Conservation (phyloP, 64 coral and sea anemone species). For the Cladopsammia gracilis region DNA sequence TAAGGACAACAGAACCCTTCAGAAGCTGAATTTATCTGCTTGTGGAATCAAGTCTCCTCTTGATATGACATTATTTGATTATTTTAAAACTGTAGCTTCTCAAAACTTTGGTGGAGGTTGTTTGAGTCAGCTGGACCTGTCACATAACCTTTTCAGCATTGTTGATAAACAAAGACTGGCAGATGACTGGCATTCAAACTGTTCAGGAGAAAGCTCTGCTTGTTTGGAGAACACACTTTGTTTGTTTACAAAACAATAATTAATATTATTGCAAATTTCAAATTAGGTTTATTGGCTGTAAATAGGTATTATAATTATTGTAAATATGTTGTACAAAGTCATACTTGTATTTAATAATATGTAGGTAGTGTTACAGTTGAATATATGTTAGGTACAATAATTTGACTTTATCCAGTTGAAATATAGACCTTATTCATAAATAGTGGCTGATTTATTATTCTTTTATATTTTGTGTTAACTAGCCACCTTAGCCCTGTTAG, state of each 20-base stretch:
- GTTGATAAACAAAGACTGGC: conserved; percentile 54
- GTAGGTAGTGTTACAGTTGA: too few relatives aligned
- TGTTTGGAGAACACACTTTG: conserved; percentile 26
- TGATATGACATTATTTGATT: conserved; percentile 20
- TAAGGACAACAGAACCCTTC: conserved; percentile 35
- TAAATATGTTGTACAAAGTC: neutral
- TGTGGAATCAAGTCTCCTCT: conserved; percentile 77
- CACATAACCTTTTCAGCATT: conserved; percentile 48
- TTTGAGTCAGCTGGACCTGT: conserved; percentile 54
- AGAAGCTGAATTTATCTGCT: conserved; percentile 62
- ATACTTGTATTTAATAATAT: too few relatives aligned
- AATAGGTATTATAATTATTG: neutral
- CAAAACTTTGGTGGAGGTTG: neutral
- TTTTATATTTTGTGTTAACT: too few relatives aligned
- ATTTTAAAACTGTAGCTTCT: conserved; percentile 26
- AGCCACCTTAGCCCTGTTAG: too few relatives aligned
- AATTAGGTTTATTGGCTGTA: neutral
- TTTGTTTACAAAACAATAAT: conserved; percentile 36
- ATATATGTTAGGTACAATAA: too few relatives aligned
- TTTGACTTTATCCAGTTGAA: too few relatives aligned
- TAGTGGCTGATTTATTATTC: too few relatives aligned
- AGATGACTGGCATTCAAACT: conserved; percentile 28
- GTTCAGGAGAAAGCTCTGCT: neutral
- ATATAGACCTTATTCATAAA: too few relatives aligned
- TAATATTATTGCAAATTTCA: neutral